Evolutionary conservation across 2,797 vertebrate genomes (phyloP), one percentile per base, ranked within the genome.

Genomic region (Tiaroga cobitis): DNA sequence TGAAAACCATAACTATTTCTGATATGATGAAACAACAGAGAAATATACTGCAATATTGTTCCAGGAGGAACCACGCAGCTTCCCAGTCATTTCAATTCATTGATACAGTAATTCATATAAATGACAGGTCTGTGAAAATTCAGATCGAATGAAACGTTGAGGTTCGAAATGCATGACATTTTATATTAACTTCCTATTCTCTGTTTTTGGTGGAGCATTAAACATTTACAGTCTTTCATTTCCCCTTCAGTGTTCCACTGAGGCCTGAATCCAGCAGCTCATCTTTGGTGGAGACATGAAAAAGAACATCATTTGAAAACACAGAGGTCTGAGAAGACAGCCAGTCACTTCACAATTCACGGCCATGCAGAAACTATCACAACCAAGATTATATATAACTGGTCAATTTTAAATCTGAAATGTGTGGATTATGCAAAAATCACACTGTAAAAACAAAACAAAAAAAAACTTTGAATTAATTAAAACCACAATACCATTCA

Each of bases 21-120:
- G 83, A 85, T 84, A 88, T 91, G 91, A 91, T 89, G 90, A 90
- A 91, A 91, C 87, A 88, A 86, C 85, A 88, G 84, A 90, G 87
- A 90, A 90, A 90, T 81, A 81, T 82, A 61, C 83, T 88, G 87
- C 82, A 90, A 90, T 83, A 84, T 83, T 80, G 80, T 73, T 87
- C 80, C 88, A 82, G 68, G 86, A 87, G 84, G 84, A 86, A 85
- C 81, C 78, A 63, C 85, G 46, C 83, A 81, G 68, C 78, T 86
- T 83, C 73, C 84, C 77, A 88, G 88, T 83, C 87, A 80, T 86
- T 82, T 46, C 84, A 87, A 90, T 88, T 88, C 88, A 90, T 90
- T 86, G 89, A 88, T 84, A 88, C 73, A 86, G 81, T 90, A 84
- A 90, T 86, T 88, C 86, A 69, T 24, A 32, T 84, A 84, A 90